Evolutionary conservation across 2,113 vertebrate genomes (phyloP).

Genomic region (Phodopus roborovskii): DNA sequence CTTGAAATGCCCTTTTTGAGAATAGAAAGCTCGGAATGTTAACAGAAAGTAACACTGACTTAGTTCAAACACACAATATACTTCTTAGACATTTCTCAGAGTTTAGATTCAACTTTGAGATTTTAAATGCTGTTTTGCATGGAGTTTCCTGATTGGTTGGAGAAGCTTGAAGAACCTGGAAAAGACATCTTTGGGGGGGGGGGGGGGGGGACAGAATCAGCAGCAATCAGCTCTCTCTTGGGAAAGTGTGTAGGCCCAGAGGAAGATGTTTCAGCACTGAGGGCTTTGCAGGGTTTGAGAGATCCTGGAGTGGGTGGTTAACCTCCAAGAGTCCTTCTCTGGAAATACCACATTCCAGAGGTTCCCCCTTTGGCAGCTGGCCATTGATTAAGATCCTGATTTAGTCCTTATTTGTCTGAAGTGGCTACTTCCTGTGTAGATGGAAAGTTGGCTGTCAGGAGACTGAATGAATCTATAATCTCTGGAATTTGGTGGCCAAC

Average conservation of each 20-base stretch:
- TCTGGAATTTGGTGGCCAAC: neutral
- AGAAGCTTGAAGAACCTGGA: neutral
- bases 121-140: neutral
- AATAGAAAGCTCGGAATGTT: neutral
- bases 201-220: neutral
- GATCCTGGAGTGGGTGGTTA: neutral
- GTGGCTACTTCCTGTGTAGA: neutral
- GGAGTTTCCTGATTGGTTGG: slow-evolving; percentile 6
- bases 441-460: neutral
- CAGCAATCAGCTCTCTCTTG: neutral
- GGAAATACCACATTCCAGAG: slow-evolving; percentile 15
- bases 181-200: slow-evolving; percentile 38
- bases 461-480: neutral
- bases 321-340: neutral
- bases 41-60: neutral
- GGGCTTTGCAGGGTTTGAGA: slow-evolving; percentile 33
- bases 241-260: slow-evolving; percentile 3
- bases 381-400: slow-evolving; percentile 8
- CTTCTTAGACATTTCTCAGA: neutral
- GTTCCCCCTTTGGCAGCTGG: neutral
- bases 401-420: slow-evolving; percentile 12
- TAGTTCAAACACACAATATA: neutral
- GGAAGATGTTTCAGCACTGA: neutral
- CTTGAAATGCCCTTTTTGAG: neutral
- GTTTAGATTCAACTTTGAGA: neutral